Evolutionary conservation across 1,140 invertebrate species (phyloP), one percentile per base, ranked within the genome.

Genomic region (Caligus rogercresseyi): DNA sequence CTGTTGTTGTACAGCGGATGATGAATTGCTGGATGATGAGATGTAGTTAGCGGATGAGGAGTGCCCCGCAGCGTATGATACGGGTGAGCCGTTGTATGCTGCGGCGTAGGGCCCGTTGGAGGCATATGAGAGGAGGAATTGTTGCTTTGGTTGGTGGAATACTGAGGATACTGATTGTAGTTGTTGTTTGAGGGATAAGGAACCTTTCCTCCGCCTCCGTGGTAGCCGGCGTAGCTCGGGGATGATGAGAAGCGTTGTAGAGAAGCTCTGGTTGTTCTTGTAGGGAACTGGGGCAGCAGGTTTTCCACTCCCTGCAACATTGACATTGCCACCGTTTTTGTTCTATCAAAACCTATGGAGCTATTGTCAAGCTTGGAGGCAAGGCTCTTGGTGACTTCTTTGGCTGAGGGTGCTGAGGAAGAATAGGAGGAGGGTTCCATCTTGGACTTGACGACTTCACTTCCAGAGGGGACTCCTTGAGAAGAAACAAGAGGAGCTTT

Each of bases 311-410:
- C n/a, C n/a, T n/a, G n/a, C n/a, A n/a, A n/a, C n/a, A n/a, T n/a
- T n/a, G n/a, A n/a, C n/a, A n/a, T 15, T 31, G 24, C 23, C 24
- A 60, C 2, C 20, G 23, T n/a, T 25, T 19, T 18, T 18, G 24
- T n/a, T 31, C 24, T 13, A 18, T 21, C 16, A 25, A 24, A 24
- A 26, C 21, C 20, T 25, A 24, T 60, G 1, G 20, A 20, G 1
- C 57, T 25, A n/a, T 16, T 51, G 15, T 21, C 2, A 25, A 60
- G 15, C 15, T 18, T 25, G 21, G 21, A 24, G 15, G 57, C 21
- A 11, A 60, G 57, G 26, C 24, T 60, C 20, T 60, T 60, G 18
- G 21, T 60, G 1, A 60, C 57, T 31, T 60, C 57, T 31, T 60
- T 60, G 57, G 57, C 57, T 15, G 57, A 60, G 51, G 57, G 57